Conservation (phyloP, 2,888 invertebrate species). For the Lomographa bimaculata region DNA sequence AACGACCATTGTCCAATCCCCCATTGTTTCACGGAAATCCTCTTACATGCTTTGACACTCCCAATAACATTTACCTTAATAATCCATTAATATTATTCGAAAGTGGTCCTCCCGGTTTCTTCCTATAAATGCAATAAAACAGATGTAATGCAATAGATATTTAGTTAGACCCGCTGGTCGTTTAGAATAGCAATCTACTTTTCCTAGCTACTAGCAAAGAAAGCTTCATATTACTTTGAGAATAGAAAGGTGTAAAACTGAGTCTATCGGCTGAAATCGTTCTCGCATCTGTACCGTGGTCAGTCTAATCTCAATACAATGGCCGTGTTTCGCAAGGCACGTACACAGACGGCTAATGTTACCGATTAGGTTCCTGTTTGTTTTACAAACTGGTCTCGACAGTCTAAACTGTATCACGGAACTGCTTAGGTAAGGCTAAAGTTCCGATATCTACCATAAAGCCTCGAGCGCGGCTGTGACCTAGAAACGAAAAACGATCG, state of each 20-base stretch:
- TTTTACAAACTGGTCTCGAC: slow-evolving; percentile 41
- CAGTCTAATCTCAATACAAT: slow-evolving; percentile 31
- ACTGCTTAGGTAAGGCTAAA: slow-evolving; percentile 47
- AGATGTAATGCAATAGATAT: not conserved
- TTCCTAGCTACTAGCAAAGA: slow-evolving; percentile 11
- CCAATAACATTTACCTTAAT: slow-evolving; percentile 23
- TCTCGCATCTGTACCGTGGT: slow-evolving; percentile 12
- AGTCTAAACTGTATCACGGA: slow-evolving; percentile 62
- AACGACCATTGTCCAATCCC: slow-evolving; percentile 63
- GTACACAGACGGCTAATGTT: slow-evolving; percentile 26
- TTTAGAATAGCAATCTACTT: slow-evolving; percentile 7
- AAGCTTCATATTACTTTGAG: slow-evolving; percentile 6
- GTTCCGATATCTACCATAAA: slow-evolving; percentile 42
- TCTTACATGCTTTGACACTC: slow-evolving; percentile 64
- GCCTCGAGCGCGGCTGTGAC: slow-evolving; percentile 51
- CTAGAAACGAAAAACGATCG: slow-evolving; percentile 69
- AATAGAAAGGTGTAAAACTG: slow-evolving; percentile 22
- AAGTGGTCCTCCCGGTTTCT: slow-evolving; percentile 6
- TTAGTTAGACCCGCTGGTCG: not conserved
- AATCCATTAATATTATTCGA: slow-evolving; percentile 15
- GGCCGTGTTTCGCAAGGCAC: slow-evolving; percentile 25
- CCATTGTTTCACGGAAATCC: slow-evolving; percentile 78
- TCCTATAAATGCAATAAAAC: not conserved
- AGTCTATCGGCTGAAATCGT: slow-evolving; percentile 11
- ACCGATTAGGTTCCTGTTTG: slow-evolving; percentile 34